Evolutionary conservation across 2,888 invertebrate species (phyloP), one percentile per base, ranked within the genome.

Genomic region (Parochlus steinenii): DNA sequence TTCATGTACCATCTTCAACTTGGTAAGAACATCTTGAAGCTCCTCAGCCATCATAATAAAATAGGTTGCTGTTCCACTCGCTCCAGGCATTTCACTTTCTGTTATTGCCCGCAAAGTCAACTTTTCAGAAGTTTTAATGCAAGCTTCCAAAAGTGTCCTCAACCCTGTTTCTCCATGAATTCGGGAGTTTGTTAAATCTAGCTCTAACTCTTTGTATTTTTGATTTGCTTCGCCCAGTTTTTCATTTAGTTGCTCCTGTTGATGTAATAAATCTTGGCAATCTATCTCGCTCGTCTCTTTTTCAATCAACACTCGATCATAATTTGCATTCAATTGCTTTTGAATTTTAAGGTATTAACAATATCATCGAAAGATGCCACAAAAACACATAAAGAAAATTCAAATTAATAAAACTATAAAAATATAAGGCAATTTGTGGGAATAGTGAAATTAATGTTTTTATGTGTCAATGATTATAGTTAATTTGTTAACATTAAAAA

Each of bases 201-300:
- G 40, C 42, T 51, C 46, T 38, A 50, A 45, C 8, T 52, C 40
- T 18, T 47, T 39, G 14, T 47, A 43, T 31, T 48, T 46, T 30
- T 48, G 45, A 6, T 40, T 25, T 14, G 48, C 41, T 19, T 29
- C 41, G 20, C 40, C 44, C 19, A 47, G 54, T 51, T 69, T 67
- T 11, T 62, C 62, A 47, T 74, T 72, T 30, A 77, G 54, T 40
- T 71, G 67, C 42, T 70, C 66, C 53, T 78, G 77, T 51, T 78
- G 73, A 48, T 71, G 65, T 41, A 71, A 57, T 42, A 75, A 55
- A 48, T 72, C 73, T 58, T 76, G 70, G 37, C 74, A 54, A 49
- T 74, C 69, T 47, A 62, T 64, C 62, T 74, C 74, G 14, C 74
- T 61, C 37, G 61, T 65, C 12, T 39, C 29, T 38, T 50, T 50